Base-by-base conservation (phyloP, 2,888 invertebrate genomes). In the Bedellia somnulentella region DNA sequence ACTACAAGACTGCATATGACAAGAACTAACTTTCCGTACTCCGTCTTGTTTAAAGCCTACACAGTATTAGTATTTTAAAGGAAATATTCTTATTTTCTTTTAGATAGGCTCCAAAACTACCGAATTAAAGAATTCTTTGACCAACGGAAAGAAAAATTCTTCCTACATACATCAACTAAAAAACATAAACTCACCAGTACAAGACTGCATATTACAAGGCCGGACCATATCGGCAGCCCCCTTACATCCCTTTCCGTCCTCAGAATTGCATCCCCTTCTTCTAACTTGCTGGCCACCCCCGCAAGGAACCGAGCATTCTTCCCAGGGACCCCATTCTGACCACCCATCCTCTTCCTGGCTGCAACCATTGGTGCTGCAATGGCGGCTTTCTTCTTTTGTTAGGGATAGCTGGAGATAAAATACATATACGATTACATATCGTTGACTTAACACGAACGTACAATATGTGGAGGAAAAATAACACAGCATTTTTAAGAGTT, bases 321-420 rank as follows among this genome's bases (percentile, higher is more conserved):
- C 61, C 68, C 70, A 71, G 0, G 57, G 53, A 0, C 46, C 46
- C 33, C 40, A 40, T 18, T 31, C 39, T 31, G 38, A 40, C 14
- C 42, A 42, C 24, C 63, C n/a, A 34, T 15, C 23, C n/a, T 10
- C 24, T 12, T 18, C 22, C 8, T 30, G 23, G 5, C 13, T 14
- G 2, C 78, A 73, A 0, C 87, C 87, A 24, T 82, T 81, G 1
- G 77, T 59, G 1, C 79, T 79, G 51, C 93, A 93, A 45, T 84
- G 82, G 15, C 91, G 80, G 31, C 86, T 87, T 53, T 93, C 93
- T 43, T 89, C 89, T 42, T 89, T 89, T 9, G 84, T 80, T 34
- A 86, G 59, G 1, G 81, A 81, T 3, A 91, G 63, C 59, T 86
- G 81, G 0, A 26, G 1, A 18, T 5, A 10, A 9, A 10, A 18